A percentile compares a stretch with the other conserved stretches of the same genome.
Conservation (phyloP, 2,888 invertebrate genomes). For the Gandaritis pyraliata region DNA sequence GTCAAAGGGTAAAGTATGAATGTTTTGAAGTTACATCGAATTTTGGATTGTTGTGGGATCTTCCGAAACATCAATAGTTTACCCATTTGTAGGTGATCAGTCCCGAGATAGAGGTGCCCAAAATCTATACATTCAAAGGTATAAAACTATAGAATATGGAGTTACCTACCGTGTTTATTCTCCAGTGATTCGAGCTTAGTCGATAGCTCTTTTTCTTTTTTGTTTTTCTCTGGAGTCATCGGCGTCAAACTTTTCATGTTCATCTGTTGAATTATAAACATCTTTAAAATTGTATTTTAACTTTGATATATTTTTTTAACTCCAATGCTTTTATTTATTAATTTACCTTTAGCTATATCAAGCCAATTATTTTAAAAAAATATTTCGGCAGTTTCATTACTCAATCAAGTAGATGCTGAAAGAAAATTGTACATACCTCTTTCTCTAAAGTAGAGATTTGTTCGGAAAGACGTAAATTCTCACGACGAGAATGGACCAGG, state of each 20-base stretch:
- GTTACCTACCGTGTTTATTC: slow-evolving; percentile 90
- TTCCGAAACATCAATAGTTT: slow-evolving; percentile 85
- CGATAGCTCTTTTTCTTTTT: slow-evolving; percentile 88
- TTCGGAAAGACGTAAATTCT: slow-evolving; percentile 90
- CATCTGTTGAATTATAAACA: slow-evolving; percentile 65
- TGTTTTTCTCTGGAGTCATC: slow-evolving; percentile 86
- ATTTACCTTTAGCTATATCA: no score
- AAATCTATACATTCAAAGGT: slow-evolving; percentile 29
- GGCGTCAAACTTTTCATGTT: slow-evolving; percentile 86
- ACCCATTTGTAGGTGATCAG: slow-evolving; percentile 64
- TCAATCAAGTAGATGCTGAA: no score
- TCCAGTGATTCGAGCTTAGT: slow-evolving; percentile 92
- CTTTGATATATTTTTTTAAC: neutral
- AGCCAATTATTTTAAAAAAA: no score
- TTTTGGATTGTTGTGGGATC: slow-evolving; percentile 45
- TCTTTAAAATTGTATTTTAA: neutral
- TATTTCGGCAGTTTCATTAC: no score
- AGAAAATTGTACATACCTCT: slow-evolving; percentile 83
- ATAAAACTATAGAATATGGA: neutral
- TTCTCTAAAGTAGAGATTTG: slow-evolving; percentile 92
- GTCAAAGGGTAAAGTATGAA: slow-evolving; percentile 82
- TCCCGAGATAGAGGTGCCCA: slow-evolving; percentile 38
- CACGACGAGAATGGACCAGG: slow-evolving; percentile 90
- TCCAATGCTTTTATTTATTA: no score
- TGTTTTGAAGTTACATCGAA: slow-evolving; percentile 71